Evolutionary conservation across 2,113 vertebrate genomes (phyloP), one percentile per base, ranked within the genome.

Genomic region (Anarrhichthys ocellatus): DNA sequence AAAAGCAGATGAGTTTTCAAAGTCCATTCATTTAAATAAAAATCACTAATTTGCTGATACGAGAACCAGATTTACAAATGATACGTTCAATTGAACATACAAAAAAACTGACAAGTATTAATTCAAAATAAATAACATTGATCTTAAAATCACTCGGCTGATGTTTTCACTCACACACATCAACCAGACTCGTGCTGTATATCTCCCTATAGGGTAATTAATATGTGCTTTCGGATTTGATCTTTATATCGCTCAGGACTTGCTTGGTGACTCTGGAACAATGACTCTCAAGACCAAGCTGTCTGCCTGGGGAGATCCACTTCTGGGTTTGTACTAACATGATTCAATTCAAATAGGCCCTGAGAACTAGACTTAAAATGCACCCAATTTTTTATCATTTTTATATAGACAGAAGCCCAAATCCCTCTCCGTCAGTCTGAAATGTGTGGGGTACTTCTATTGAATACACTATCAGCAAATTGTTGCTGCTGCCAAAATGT

Each of bases 401-500:
- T 15, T 62, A 40, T 15, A 5, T 42, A 18, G 36, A 83, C 42
- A 73, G 77, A 58, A 50, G 10, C 34, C 17, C 50, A 7, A 58
- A 36, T 59, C 46, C 27, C 27, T 36, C 2, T 50, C 50, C 61
- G 11, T 70, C 15, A 38, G 24, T 48, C 4, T 46, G 2, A 52
- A 27, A n/a, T 67, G 20, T 80, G 64, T 44, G 15, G 14, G 14
- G 13, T 9, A 18, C 11, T 56, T 80, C 38, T 68, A 29, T 64
- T 63, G 46, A 68, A 13, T 42, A 32, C 38, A 68, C 36, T 29
- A 54, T 70, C 63, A 63, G 40, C 29, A 59, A 68, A 79, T 20
- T 81, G 24, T 63, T 73, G 20, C 58, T 77, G 71, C 59, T 77
- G 71, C 64, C 80, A 82, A 69, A 83, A 62, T 76, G 40, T 27